phyloP scores from a whole-genome alignment of 2,888 invertebrate genomes.

The Encarsia formosa region DNA sequence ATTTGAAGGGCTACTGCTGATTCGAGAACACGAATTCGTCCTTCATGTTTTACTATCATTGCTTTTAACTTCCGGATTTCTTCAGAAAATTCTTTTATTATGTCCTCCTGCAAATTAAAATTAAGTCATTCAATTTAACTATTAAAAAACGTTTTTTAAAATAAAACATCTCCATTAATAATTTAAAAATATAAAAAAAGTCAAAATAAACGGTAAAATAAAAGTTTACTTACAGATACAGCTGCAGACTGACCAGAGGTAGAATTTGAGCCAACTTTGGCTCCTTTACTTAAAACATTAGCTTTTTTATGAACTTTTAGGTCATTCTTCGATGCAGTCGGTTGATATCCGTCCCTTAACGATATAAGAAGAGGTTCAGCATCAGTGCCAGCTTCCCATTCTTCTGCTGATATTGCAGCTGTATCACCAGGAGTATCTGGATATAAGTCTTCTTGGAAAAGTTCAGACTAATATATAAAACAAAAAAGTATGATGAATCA shows the following conservation, averaged over 20 bases:
- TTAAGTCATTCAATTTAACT: neutral
- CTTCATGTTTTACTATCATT: conserved; percentile 92
- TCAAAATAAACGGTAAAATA: neutral
- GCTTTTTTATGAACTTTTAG: conserved; percentile 73
- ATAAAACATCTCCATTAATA: neutral
- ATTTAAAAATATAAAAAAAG: neutral
- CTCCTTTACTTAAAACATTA: conserved; percentile 74
- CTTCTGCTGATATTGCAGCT: conserved; percentile 84
- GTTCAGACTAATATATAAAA: conserved; percentile 65
- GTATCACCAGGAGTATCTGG: conserved; percentile 92
- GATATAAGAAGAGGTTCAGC: conserved; percentile 89
- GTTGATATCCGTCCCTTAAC: conserved; percentile 73
- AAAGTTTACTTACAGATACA: conserved; percentile 38
- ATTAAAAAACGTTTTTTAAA: neutral
- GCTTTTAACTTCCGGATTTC: conserved; percentile 89
- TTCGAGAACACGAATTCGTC: conserved; percentile 75
- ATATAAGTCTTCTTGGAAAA: conserved; percentile 96
- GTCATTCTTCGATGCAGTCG: conserved; percentile 59
- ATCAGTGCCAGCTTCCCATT: conserved; percentile 87
- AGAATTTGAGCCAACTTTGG: conserved; percentile 43
- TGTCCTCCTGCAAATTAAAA: conserved; percentile 59
- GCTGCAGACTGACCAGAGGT: conserved; percentile 32
- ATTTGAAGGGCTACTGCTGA: conserved; percentile 56
- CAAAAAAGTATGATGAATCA: neutral
- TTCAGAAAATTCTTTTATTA: conserved; percentile 78